Evolutionary conservation across 2,888 invertebrate genomes (phyloP), one percentile per base, ranked within the genome.

Genomic region (Colletes collaris): DNA sequence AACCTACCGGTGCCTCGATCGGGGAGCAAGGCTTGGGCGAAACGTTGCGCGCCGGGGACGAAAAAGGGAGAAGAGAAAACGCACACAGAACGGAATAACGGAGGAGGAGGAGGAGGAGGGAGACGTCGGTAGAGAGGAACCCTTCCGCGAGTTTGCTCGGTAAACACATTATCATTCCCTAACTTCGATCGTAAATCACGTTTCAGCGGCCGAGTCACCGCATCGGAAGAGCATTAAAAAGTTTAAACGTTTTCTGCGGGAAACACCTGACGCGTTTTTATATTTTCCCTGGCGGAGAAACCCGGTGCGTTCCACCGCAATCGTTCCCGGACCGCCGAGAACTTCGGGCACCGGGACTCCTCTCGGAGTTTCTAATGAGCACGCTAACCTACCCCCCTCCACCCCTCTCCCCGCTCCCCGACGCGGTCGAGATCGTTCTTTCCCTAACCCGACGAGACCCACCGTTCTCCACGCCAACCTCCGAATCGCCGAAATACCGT

Each of bases 131-230:
- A 27, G 27, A 27, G 27, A 44, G 44, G 50, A 60, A 52, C 64
- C 66, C 59, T 70, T 74, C 53, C 60, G 62, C 40, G 50, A 65
- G 71, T 80, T 79, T 74, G 74, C 79, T 46, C 73, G 73, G 74
- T 79, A 79, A 79, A 67, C 79, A 73, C 64, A 79, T 79, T 79
- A 74, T 65, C 80, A 58, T 68, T 65, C 74, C 44, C 16, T 19
- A 44, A 62, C 64, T 66, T 74, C 37, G 59, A 74, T 79, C 79
- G 68, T 79, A 76, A 84, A 82, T 76, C 83, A 65, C 69, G 79
- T 74, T 71, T 70, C 59, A 62, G 56, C 52, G 59, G 6, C 35
- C 52, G 56, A 67, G 73, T 71, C 74, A 67, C 62, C 66, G 74
- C 68, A 74, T 78, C 58, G 68, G 56, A 63, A 67, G 66, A 58